A percentile compares a stretch with the other conserved stretches of the same genome.
Conservation (phyloP, 1,140 invertebrate species). For the Leptinotarsa defecta region DNA sequence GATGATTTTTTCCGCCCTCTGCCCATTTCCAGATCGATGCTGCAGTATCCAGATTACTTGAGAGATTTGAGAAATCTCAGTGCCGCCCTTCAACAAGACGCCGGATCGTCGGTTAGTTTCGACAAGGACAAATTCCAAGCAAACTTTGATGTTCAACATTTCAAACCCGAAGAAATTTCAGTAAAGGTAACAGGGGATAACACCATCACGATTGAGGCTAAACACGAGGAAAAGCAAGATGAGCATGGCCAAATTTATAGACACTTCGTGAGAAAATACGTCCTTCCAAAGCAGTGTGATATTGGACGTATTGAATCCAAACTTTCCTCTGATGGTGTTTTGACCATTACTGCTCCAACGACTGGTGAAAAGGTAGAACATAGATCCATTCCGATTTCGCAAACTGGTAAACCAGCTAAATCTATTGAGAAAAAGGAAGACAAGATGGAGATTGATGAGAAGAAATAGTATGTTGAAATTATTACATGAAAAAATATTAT, state of each 20-base stretch:
- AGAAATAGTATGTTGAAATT: no score
- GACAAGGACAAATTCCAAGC: constrained; percentile 68
- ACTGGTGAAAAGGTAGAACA: constrained; percentile 48
- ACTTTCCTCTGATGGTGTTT: constrained; percentile 74
- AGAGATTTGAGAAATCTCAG: constrained; percentile 60
- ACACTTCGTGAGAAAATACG: constrained; percentile 68
- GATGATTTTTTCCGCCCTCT: constrained; percentile 44
- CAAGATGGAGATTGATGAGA: not conserved
- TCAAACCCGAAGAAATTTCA: constrained; percentile 77
- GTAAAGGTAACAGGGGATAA: constrained; percentile 75
- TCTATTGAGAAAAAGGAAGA: constrained; percentile 27
- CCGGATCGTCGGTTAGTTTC: constrained; percentile 55
- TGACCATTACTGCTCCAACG: constrained; percentile 66
- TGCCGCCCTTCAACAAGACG: constrained; percentile 42
- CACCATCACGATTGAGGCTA: constrained; percentile 67
- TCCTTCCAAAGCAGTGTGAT: constrained; percentile 70
- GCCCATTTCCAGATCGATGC: constrained; percentile 20
- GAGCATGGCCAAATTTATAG: constrained; percentile 67
- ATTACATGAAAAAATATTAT: no score
- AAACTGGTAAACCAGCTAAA: constrained; percentile 58
- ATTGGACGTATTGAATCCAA: constrained; percentile 67
- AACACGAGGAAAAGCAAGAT: constrained; percentile 72
- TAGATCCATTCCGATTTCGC: constrained; percentile 57
- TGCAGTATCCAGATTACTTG: constrained; percentile 53
- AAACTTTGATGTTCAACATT: constrained; percentile 70